phyloP scores from a whole-genome alignment of 2,113 vertebrate species.

The Lepus europaeus region DNA sequence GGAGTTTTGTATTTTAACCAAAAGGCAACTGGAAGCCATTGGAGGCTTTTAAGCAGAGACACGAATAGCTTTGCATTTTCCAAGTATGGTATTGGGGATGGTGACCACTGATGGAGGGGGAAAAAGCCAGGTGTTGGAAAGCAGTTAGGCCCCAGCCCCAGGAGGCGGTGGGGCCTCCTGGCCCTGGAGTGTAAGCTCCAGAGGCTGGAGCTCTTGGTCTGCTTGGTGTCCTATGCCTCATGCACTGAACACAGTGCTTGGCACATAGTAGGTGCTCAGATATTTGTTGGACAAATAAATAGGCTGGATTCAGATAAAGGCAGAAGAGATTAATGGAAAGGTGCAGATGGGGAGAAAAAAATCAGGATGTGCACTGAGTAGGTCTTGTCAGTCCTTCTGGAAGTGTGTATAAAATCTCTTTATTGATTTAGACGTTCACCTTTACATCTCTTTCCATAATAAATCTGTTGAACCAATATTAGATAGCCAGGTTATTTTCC shows the following conservation, averaged over 20 bases:
- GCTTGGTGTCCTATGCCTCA: not conserved
- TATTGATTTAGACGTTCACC: not conserved
- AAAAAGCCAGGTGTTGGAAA: not conserved
- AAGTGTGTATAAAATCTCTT: not conserved
- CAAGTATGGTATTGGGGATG: not conserved
- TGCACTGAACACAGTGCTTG: not conserved
- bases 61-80: not conserved
- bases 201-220: not conserved
- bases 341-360: not conserved
- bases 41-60: not conserved
- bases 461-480: not conserved
- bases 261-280: not conserved
- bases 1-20: not conserved
- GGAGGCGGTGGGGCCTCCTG: not conserved
- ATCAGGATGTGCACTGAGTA: not conserved
- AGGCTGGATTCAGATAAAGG: not conserved
- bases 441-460: slow-evolving; percentile 21
- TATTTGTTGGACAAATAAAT: slow-evolving; percentile 31
- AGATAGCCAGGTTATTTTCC: slow-evolving; percentile 23
- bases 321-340: not conserved
- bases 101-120: not conserved
- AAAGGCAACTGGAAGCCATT: not conserved
- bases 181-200: not conserved
- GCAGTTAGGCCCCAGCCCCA: not conserved
- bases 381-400: not conserved